Evolutionary conservation across 2,113 vertebrate species (phyloP).

Genomic region (Taurulus bubalis): DNA sequence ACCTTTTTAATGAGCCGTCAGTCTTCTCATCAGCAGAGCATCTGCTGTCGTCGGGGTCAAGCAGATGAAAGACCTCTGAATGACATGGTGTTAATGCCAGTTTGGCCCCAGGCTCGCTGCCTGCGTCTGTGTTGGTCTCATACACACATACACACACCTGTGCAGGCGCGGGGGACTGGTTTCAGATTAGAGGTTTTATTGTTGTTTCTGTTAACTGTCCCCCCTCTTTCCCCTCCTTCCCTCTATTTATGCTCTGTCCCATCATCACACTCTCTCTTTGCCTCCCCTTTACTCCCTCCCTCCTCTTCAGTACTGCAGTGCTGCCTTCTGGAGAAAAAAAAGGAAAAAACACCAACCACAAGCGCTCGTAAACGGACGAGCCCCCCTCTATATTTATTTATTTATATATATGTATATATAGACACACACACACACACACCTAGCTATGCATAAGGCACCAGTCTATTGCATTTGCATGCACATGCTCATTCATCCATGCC

Average conservation of each 20-base stretch:
- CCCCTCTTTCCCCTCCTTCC: conserved; percentile 22
- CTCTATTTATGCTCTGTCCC: conserved; percentile 36
- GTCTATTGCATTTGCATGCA: conserved; percentile 65
- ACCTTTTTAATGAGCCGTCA: conserved; percentile 68
- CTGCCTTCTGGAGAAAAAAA: conserved; percentile 60
- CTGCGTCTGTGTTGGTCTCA: conserved; percentile 1
- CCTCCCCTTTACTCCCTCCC: conserved; percentile 3
- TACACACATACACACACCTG: background rate
- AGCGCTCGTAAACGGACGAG: conserved; percentile 51
- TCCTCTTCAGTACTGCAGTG: conserved; percentile 68
- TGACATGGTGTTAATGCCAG: conserved; percentile 62
- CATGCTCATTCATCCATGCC: conserved; percentile 57
- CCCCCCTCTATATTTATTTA: conserved; percentile 41
- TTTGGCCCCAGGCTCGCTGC: conserved; percentile 7
- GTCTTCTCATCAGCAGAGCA: conserved; percentile 42
- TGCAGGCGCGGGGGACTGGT: background rate
- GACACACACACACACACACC: conserved; percentile 38
- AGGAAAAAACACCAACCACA: conserved; percentile 62
- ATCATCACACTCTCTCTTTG: conserved; percentile 30
- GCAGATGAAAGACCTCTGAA: conserved; percentile 46
- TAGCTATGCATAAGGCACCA: conserved; percentile 52
- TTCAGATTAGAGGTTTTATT: conserved; percentile 44
- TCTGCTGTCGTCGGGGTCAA: conserved; percentile 53
- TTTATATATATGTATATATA: conserved; percentile 19
- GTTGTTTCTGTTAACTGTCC: conserved; percentile 59